Base-by-base conservation (phyloP, 2,888 invertebrate genomes). In the Luffia ferchaultella region DNA sequence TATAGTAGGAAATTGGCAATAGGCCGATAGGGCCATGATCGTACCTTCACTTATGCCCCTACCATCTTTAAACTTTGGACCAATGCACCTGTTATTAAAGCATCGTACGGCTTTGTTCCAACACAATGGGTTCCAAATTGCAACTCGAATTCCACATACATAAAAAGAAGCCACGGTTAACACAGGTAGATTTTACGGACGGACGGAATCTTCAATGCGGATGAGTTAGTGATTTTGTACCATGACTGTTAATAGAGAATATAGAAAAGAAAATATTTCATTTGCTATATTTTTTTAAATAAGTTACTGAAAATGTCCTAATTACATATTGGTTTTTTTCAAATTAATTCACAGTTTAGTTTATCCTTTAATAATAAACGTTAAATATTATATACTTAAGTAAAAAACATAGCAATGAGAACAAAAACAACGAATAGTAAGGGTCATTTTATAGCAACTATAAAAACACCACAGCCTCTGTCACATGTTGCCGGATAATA, bases 51-150 rank as follows among this genome's bases (percentile, higher is more conserved):
- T 62, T 50, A 45, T 20, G n/a, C n/a, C n/a, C n/a, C n/a, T n/a
- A n/a, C 53, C 58, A 43, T 20, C 51, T 51, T 65, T 66, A 67
- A 77, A 74, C 65, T 72, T 71, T 65, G 64, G 64, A 68, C 61
- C 73, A 68, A 74, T 78, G 77, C 82, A 82, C 78, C 79, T 80
- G 77, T 65, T 79, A 79, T 79, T 73, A 79, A 76, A 70, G 77
- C 76, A 77, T 74, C 69, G 67, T 64, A 67, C 69, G 67, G 75
- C 70, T 80, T 79, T 80, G 77, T 79, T 78, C 74, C 65, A 62
- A 64, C 64, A 82, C 80, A 82, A 82, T 80, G 74, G 76, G 68
- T 66, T 63, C 69, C 70, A 76, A 79, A 82, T 79, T 82, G 79
- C 79, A 78, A 76, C 70, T 70, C 70, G 61, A 72, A 77, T 74